These are phyloP conservation scores for Luscinia luscinia DNA, from an alignment of 2,797 vertebrate species.

Conservation along the genomic window DNA sequence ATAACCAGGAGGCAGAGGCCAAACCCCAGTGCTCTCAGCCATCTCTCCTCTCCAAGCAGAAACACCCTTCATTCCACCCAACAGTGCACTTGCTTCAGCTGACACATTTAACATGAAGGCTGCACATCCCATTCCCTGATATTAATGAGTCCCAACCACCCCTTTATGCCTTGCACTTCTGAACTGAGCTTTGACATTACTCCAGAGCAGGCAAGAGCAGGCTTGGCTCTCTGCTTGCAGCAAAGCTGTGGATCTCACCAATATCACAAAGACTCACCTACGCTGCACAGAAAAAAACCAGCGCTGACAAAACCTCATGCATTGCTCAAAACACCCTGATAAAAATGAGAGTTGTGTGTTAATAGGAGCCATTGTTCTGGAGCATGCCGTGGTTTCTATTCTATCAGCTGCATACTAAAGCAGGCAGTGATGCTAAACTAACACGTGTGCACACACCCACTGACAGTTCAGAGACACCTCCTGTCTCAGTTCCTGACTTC, in stretches of 20 bases:
- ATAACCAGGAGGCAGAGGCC: not conserved
- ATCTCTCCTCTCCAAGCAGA: not conserved
- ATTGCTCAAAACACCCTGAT: not conserved
- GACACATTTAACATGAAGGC: not conserved
- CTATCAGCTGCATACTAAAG: not conserved
- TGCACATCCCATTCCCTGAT: not conserved
- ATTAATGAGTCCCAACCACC: not conserved
- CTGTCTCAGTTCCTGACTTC: not conserved
- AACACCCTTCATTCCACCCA: not conserved
- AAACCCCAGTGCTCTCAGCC: not conserved
- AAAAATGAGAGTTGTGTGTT: not conserved
- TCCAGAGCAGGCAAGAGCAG: not conserved
- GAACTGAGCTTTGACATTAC: not conserved
- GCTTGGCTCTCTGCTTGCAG: not conserved
- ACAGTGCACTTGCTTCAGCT: not conserved
- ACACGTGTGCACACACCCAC: not conserved
- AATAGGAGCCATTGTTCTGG: not conserved
- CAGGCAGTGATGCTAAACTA: not conserved
- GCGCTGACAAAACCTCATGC: not conserved
- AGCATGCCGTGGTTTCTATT: not conserved
- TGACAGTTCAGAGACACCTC: conserved; percentile 8
- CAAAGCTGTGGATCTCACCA: not conserved
- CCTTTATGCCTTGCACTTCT: not conserved
- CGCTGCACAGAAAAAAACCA: not conserved
- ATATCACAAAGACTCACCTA: not conserved